phyloP scores from a whole-genome alignment of 2,113 vertebrate species.

The Mixornis gularis region DNA sequence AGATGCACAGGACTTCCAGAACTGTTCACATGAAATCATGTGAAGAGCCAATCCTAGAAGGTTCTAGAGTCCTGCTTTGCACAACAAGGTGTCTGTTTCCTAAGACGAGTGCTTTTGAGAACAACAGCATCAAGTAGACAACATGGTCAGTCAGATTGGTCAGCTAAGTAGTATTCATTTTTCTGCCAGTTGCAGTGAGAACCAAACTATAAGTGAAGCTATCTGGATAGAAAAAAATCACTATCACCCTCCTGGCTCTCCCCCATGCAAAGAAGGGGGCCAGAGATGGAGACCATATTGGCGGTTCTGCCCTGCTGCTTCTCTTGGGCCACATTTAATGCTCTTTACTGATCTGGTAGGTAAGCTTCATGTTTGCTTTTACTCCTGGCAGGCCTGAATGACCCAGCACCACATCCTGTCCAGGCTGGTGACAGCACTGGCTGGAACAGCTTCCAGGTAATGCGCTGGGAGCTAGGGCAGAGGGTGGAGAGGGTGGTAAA shows the following conservation, averaged over 20 bases:
- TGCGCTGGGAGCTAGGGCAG: not conserved
- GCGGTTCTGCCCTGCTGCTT: not conserved
- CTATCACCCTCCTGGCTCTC: not conserved
- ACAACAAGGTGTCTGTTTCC: not conserved
- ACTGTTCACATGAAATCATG: not conserved
- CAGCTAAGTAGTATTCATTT: not conserved
- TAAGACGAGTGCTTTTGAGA: not conserved
- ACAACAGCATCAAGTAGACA: not conserved
- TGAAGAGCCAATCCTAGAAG: not conserved
- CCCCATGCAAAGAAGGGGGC: not conserved
- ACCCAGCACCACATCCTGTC: constrained; percentile 71
- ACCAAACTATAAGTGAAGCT: not conserved
- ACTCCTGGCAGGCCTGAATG: constrained; percentile 77
- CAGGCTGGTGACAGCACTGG: constrained; percentile 74
- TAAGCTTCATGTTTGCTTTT: not conserved
- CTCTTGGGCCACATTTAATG: not conserved
- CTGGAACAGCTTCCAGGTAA: constrained; percentile 93
- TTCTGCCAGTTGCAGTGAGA: not conserved
- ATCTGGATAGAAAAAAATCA: not conserved
- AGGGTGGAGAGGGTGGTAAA: not conserved
- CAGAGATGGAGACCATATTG: not conserved
- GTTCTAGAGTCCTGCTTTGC: not conserved
- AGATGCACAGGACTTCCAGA: not conserved
- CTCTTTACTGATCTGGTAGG: not conserved
- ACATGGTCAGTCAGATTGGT: not conserved